A percentile compares a stretch with the other conserved stretches of the same genome.
phyloP scores from a whole-genome alignment of 2,797 vertebrate genomes.

The Rhinatrema bivittatum region DNA sequence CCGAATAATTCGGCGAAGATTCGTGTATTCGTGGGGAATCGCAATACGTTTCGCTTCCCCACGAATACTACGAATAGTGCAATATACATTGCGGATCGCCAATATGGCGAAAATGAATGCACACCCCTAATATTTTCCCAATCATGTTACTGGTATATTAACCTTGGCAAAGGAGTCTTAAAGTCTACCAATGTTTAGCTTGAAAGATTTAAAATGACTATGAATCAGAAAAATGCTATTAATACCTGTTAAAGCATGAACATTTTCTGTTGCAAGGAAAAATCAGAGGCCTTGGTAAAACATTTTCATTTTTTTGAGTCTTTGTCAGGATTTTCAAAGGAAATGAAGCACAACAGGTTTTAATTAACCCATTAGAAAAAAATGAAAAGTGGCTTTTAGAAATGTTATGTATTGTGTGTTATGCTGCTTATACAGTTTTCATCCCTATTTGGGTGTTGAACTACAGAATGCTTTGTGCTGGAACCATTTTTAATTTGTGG shows the following conservation, averaged over 20 bases:
- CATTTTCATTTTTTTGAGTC: no score
- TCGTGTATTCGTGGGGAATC: no score
- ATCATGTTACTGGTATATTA: slow-evolving; percentile 16
- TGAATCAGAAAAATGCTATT: slow-evolving; percentile 6
- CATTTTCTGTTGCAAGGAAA: no score
- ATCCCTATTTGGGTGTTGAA: rapidly evolving
- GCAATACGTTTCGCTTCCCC: no score
- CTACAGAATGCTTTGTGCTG: background rate
- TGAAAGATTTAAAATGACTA: slow-evolving; percentile 14
- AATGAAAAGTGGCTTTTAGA: background rate
- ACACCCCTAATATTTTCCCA: no score
- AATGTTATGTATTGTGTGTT: background rate
- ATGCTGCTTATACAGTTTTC: background rate
- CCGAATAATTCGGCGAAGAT: no score
- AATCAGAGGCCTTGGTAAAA: no score
- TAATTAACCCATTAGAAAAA: background rate
- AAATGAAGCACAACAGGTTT: background rate
- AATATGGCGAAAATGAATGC: no score
- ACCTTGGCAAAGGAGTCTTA: slow-evolving; percentile 25
- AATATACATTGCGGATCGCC: no score
- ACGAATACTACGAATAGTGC: no score
- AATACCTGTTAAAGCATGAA: no score
- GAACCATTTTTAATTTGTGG: no score
- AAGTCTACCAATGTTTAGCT: slow-evolving; percentile 19
- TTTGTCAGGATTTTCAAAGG: background rate